Percentiles rank a stretch among this genome's conserved stretches.
Conservation (phyloP, 2,797 vertebrate species). For the Microhierax caerulescens region DNA sequence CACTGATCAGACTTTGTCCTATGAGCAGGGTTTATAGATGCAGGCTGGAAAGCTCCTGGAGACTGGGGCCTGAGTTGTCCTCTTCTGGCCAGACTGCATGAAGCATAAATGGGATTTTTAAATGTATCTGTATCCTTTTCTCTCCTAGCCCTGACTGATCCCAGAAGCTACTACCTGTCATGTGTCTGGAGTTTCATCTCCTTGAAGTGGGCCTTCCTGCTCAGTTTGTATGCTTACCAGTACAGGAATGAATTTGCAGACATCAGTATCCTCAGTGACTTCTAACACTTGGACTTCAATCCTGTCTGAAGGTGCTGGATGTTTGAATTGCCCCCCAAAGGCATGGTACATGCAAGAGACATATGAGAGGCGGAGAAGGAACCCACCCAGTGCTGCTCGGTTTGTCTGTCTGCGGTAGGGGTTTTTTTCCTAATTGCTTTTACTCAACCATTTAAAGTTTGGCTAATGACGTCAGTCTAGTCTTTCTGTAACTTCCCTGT, state of each 20-base stretch:
- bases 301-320: not conserved
- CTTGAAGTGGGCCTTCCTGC: slow-evolving; percentile 91
- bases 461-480: not conserved
- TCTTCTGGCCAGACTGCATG: not conserved
- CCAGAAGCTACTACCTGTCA: slow-evolving; percentile 88
- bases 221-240: slow-evolving; percentile 82
- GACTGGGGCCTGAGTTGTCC: too few species aligned
- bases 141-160: slow-evolving; percentile 82
- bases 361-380: not conserved
- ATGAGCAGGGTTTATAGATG: not conserved
- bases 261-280: slow-evolving; percentile 96
- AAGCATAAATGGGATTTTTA: not conserved
- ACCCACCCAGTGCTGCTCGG: not conserved
- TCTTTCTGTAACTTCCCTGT: not conserved
- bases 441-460: not conserved
- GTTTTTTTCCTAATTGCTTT: not conserved
- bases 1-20: not conserved
- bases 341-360: not conserved
- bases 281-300: slow-evolving; percentile 70
- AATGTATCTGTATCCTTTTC: not conserved
- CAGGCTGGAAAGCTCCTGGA: not conserved
- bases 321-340: not conserved
- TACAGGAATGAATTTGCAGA: slow-evolving; percentile 92
- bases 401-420: not conserved
- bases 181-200: slow-evolving; percentile 92